These are phyloP conservation scores for Thecophora atra DNA, from an alignment of 2,888 invertebrate genomes.

Conservation along the genomic window DNA sequence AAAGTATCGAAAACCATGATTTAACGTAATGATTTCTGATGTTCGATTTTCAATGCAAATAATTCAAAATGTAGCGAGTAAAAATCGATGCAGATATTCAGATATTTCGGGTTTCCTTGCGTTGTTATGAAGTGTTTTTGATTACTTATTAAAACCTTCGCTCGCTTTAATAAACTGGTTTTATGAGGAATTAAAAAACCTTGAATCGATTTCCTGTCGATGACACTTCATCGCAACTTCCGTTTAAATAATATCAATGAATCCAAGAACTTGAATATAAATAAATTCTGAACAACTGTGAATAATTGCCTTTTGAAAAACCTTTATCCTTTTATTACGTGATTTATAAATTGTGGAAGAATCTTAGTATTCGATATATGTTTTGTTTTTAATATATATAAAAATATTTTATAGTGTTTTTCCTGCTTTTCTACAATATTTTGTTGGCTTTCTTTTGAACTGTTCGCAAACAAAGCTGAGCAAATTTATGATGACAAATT, in stretches of 20 bases:
- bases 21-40: too few relatives aligned
- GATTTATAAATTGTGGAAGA: not conserved
- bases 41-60: not conserved
- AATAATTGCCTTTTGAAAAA: not conserved
- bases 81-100: too few relatives aligned
- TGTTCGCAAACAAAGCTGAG: slow-evolving; percentile 40
- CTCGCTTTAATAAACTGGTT: too few relatives aligned
- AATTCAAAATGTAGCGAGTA: not conserved
- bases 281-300: slow-evolving; percentile 44
- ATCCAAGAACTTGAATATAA: slow-evolving; percentile 53
- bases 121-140: too few relatives aligned
- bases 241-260: not conserved
- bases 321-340: not conserved
- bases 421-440: not conserved
- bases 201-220: slow-evolving; percentile 12
- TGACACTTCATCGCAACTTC: slow-evolving; percentile 35
- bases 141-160: too few relatives aligned
- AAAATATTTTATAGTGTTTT: not conserved
- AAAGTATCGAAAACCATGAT: too few relatives aligned
- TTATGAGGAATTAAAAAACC: too few relatives aligned
- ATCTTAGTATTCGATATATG: not conserved
- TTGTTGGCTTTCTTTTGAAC: slow-evolving; percentile 17
- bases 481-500: slow-evolving; percentile 64
- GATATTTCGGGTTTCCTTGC: too few relatives aligned
- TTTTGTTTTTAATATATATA: not conserved